Evolutionary conservation across 64 coral and sea anemone species (phyloP).

Genomic region (Pocillopora verrucosa): DNA sequence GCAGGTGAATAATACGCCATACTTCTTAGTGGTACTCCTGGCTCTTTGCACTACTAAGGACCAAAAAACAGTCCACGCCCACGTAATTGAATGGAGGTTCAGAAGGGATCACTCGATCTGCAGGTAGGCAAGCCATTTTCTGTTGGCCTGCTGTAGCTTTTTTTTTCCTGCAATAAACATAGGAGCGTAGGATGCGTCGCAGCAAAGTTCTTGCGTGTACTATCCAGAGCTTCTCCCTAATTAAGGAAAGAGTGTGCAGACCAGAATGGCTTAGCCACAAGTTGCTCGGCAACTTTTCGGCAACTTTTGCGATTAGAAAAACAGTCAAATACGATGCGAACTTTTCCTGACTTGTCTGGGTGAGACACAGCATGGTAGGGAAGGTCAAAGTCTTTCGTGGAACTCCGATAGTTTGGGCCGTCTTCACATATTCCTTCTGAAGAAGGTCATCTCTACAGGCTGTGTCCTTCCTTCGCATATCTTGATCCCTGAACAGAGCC

Average conservation of each 20-base stretch:
- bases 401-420: no score
- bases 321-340: not conserved
- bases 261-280: not conserved
- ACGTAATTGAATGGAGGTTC: constrained; percentile 26
- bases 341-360: not conserved
- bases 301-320: not conserved
- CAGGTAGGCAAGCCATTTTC: constrained; percentile 20
- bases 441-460: not conserved
- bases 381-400: no score
- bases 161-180: not conserved
- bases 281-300: no score
- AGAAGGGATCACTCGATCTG: not conserved
- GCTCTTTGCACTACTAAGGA: not conserved
- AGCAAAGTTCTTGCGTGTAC: not conserved
- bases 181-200: not conserved
- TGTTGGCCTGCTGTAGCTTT: not conserved
- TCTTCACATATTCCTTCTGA: not conserved
- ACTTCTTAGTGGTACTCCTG: not conserved
- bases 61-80: constrained; percentile 1
- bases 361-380: not conserved
- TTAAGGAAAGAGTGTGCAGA: not conserved
- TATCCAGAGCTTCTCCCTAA: not conserved
- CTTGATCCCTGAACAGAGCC: not conserved
- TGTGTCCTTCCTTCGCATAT: not conserved
- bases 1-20: constrained; percentile 19